Percentiles rank a stretch among this genome's conserved stretches.
These are phyloP conservation scores for Drosophila cardini DNA, from an alignment of 1,140 invertebrate genomes.

Conservation along the genomic window DNA sequence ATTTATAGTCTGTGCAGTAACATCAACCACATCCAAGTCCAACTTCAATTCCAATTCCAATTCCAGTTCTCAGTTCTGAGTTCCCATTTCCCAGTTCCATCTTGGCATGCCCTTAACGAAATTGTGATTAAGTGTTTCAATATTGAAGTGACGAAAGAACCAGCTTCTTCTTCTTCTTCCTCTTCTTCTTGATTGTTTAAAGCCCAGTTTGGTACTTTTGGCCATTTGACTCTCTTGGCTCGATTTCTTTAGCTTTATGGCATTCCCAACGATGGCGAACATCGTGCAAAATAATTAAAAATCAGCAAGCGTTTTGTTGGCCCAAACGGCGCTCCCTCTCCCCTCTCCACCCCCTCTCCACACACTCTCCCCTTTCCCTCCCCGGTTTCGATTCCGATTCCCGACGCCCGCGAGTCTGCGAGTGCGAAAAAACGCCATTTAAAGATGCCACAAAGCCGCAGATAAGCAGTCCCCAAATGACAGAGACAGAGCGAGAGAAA, in stretches of 20 bases:
- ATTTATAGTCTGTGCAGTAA: slow-evolving; percentile 53
- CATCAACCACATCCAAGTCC: not conserved
- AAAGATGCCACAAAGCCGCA: slow-evolving; percentile 83
- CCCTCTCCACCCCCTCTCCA: not conserved
- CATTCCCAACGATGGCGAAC: slow-evolving; percentile 60
- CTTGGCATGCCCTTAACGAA: slow-evolving; percentile 73
- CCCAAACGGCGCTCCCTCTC: not conserved
- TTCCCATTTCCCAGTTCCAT: slow-evolving; percentile 1
- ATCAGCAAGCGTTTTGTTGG: slow-evolving; percentile 68
- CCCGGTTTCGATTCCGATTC: not conserved
- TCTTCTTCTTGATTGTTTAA: slow-evolving; percentile 17
- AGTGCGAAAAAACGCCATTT: slow-evolving; percentile 83
- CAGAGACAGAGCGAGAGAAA: slow-evolving; percentile 12
- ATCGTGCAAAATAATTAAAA: slow-evolving; percentile 78
- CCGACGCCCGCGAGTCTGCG: slow-evolving; percentile 63
- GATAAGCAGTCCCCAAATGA: slow-evolving; percentile 66
- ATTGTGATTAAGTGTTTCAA: slow-evolving; percentile 83
- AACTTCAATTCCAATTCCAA: not conserved
- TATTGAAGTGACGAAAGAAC: slow-evolving; percentile 80
- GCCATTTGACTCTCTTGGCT: slow-evolving; percentile 1
- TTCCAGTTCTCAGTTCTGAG: not conserved
- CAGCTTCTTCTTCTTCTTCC: slow-evolving; percentile 12
- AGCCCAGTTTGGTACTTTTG: not conserved
- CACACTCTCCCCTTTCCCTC: not conserved
- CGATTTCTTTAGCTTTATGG: not conserved